Percentiles rank a stretch among this genome's conserved stretches.
Conservation (phyloP, 2,888 invertebrate genomes). For the Portevinia maculata region DNA sequence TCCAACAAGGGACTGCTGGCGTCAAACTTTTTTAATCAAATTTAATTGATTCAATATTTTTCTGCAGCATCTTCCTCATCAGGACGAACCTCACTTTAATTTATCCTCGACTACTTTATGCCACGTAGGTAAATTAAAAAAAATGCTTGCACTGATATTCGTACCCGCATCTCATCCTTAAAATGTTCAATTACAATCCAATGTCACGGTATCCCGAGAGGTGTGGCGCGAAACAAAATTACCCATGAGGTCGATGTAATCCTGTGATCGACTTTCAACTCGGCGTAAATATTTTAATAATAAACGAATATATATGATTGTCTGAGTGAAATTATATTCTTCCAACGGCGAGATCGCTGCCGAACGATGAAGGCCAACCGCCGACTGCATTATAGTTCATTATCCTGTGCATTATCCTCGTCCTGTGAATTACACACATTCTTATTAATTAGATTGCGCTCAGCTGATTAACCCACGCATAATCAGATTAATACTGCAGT, state of each 20-base stretch:
- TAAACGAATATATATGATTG: constrained; percentile 18
- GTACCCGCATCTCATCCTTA: background rate
- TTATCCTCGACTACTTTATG: constrained; percentile 33
- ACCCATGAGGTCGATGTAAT: constrained; percentile 61
- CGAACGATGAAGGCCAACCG: no score
- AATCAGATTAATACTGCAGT: constrained; percentile 68
- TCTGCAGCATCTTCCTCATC: constrained; percentile 6
- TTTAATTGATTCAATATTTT: constrained; percentile 69
- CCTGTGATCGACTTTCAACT: constrained; percentile 65
- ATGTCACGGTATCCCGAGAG: no score
- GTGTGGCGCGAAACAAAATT: constrained; percentile 48
- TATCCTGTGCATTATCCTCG: constrained; percentile 60
- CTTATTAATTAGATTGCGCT: constrained; percentile 72
- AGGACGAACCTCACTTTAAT: constrained; percentile 33
- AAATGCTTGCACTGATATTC: constrained; percentile 13
- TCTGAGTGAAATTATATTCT: background rate
- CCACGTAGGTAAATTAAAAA: no score
- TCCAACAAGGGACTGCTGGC: background rate
- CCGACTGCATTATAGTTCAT: constrained; percentile 59
- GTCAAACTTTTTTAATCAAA: constrained; percentile 69
- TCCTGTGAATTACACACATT: constrained; percentile 68
- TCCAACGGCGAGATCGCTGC: constrained; percentile 19
- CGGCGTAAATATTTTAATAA: constrained; percentile 56
- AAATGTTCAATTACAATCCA: constrained; percentile 37
- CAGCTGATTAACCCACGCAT: constrained; percentile 68